phyloP scores from a whole-genome alignment of 2,797 vertebrate genomes.

The Phalloptychus januarius region DNA sequence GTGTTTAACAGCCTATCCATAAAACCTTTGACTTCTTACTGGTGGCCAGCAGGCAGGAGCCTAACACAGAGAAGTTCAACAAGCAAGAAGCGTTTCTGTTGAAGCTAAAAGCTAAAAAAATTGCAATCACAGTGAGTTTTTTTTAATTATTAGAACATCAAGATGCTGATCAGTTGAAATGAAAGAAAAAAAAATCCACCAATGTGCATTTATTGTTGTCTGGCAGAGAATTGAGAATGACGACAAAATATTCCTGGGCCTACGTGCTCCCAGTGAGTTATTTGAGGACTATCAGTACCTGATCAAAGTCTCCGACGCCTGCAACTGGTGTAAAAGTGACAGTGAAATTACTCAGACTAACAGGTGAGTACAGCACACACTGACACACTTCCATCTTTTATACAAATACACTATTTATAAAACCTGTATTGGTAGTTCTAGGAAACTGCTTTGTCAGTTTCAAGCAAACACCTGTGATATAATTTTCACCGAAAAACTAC shows the following conservation, averaged over 20 bases:
- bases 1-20: constrained; percentile 33
- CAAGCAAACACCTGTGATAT: not conserved
- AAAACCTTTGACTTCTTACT: constrained; percentile 85
- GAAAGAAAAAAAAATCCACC: not conserved
- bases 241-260: constrained; percentile 83
- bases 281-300: constrained; percentile 85
- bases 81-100: constrained; percentile 82
- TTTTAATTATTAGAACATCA: not conserved
- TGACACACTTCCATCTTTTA: not conserved
- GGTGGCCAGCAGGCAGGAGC: constrained; percentile 73
- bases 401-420: not conserved
- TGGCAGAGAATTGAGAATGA: constrained; percentile 58
- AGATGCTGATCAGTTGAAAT: not conserved
- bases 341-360: constrained; percentile 55
- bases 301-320: constrained; percentile 81
- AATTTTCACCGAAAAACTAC: not conserved
- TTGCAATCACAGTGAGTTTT: constrained; percentile 80
- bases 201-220: constrained; percentile 3
- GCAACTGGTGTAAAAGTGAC: constrained; percentile 72
- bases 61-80: constrained; percentile 25
- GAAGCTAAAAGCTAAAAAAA: constrained; percentile 78
- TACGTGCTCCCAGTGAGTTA: constrained; percentile 78
- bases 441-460: not conserved
- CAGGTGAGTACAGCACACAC: constrained; percentile 57
- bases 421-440: not conserved